phyloP scores from a whole-genome alignment of 2,113 vertebrate genomes.

The Coptodon rendalli region DNA sequence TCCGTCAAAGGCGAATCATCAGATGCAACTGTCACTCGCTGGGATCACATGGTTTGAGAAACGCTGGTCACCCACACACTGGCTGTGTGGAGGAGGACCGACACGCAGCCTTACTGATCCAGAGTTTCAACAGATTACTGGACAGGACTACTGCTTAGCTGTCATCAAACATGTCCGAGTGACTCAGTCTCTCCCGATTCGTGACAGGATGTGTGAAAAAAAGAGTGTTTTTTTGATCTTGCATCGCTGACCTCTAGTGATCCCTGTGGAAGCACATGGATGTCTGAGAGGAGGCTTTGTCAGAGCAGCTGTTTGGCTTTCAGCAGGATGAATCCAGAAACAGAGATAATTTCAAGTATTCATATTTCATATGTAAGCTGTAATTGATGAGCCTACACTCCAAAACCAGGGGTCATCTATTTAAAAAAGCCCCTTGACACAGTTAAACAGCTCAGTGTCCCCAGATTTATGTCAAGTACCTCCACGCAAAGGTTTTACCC shows the following conservation, averaged over 20 bases:
- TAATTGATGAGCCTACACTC: not conserved
- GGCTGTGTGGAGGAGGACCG: slow-evolving; percentile 1
- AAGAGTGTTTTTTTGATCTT: not conserved
- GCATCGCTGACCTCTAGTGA: slow-evolving; percentile 21
- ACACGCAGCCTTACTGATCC: not conserved
- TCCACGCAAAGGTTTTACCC: not conserved
- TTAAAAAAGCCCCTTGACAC: not conserved
- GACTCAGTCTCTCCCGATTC: slow-evolving; percentile 50
- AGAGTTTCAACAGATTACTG: slow-evolving; percentile 45
- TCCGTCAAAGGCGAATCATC: slow-evolving; percentile 36
- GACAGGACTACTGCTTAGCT: not conserved
- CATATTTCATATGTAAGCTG: not conserved
- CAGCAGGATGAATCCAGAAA: not conserved
- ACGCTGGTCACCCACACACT: slow-evolving; percentile 1
- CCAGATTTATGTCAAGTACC: not conserved
- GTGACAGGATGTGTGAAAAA: not conserved
- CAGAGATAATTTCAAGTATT: not conserved
- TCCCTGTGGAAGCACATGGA: slow-evolving; percentile 46
- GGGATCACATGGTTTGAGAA: not conserved
- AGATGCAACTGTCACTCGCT: not conserved
- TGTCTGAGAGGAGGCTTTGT: slow-evolving; percentile 11
- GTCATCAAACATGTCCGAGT: slow-evolving; percentile 16
- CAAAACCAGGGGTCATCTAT: not conserved
- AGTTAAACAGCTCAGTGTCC: not conserved
- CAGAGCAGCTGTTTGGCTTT: slow-evolving; percentile 1